A percentile compares a stretch with the other conserved stretches of the same genome.
These are phyloP conservation scores for Epistrophella euchroma DNA, from an alignment of 2,888 invertebrate genomes.

Conservation along the genomic window DNA sequence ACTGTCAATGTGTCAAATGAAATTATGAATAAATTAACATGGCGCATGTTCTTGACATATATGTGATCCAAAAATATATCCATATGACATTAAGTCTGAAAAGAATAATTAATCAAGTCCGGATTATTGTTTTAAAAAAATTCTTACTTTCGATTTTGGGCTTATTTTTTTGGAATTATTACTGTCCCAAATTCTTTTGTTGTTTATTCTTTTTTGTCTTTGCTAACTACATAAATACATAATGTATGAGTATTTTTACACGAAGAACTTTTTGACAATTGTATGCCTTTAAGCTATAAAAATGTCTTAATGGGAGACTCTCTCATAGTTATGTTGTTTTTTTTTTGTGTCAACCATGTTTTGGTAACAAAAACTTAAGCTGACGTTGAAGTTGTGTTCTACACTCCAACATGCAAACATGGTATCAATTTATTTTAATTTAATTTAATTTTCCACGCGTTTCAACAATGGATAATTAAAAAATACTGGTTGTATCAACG, in stretches of 20 bases:
- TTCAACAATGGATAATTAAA: constrained; percentile 50
- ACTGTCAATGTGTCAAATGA: constrained; percentile 36
- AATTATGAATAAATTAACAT: constrained; percentile 41
- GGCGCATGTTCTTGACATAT: constrained; percentile 26
- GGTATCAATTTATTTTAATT: constrained; percentile 25
- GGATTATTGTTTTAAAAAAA: constrained; percentile 35
- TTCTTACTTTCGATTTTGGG: constrained; percentile 39
- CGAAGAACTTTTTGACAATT: not conserved
- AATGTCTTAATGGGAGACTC: constrained; percentile 35
- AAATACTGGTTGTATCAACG: not conserved
- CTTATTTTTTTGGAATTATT: not conserved
- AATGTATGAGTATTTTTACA: not conserved
- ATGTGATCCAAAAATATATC: not conserved
- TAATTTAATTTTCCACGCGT: constrained; percentile 59
- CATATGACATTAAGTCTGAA: constrained; percentile 20
- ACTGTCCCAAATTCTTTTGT: constrained; percentile 18
- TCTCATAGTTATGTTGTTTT: constrained; percentile 47
- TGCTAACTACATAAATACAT: not conserved
- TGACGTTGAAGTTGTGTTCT: not conserved
- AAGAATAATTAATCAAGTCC: constrained; percentile 55
- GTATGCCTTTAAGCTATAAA: not conserved
- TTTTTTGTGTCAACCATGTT: constrained; percentile 16
- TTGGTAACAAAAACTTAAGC: constrained; percentile 11
- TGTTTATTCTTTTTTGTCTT: not conserved
- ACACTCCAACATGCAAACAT: constrained; percentile 3